A percentile compares a stretch with the other conserved stretches of the same genome.
Evolutionary conservation across 2,888 invertebrate genomes (phyloP).

Genomic region (Amiota communis): DNA sequence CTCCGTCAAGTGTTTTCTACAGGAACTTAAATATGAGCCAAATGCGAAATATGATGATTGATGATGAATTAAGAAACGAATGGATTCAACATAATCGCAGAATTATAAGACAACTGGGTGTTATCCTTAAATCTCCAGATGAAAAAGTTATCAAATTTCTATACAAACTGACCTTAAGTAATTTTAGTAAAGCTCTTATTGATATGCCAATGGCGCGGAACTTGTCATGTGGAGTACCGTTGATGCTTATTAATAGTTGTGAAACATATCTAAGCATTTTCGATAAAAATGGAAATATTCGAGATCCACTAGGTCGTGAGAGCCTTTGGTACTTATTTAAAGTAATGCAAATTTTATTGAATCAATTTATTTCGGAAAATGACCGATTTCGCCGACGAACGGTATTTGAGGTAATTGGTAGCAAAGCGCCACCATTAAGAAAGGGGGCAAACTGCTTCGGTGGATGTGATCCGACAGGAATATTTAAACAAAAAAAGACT

Average conservation of each 20-base stretch:
- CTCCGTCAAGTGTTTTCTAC: no score
- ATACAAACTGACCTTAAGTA: conserved; percentile 1
- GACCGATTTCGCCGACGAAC: neutral
- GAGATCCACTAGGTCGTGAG: neutral
- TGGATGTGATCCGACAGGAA: neutral
- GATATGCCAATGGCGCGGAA: no score
- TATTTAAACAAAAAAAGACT: no score
- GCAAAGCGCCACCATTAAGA: neutral
- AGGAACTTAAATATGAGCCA: neutral
- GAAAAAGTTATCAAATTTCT: neutral
- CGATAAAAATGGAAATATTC: conserved; percentile 13
- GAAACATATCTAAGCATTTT: neutral
- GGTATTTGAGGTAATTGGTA: neutral
- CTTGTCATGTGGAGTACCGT: conserved; percentile 2
- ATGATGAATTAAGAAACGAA: neutral
- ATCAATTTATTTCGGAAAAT: no score
- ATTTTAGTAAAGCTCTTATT: neutral
- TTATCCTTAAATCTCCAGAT: neutral
- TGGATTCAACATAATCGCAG: neutral
- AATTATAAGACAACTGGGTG: neutral
- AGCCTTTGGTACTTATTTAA: neutral
- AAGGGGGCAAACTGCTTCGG: neutral
- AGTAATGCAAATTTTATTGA: neutral
- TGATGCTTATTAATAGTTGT: neutral
- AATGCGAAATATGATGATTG: neutral